A percentile compares a stretch with the other conserved stretches of the same genome.
Conservation (phyloP, 2,113 vertebrate genomes). For the Anoplopoma fimbria region DNA sequence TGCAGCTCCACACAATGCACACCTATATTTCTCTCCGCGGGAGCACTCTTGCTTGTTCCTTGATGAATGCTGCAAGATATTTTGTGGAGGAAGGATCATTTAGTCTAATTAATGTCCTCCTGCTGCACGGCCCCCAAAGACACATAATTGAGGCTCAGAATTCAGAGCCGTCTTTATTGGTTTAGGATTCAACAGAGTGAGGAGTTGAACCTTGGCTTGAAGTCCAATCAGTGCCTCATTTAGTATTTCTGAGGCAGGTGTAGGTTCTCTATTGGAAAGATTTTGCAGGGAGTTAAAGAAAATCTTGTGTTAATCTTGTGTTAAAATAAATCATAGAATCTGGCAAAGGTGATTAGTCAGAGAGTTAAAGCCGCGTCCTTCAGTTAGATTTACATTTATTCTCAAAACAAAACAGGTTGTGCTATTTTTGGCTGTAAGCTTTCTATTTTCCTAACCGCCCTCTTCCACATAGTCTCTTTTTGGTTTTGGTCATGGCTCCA, state of each 20-base stretch:
- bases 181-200: constrained; percentile 43
- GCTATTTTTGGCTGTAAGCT: constrained; percentile 43
- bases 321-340: constrained; percentile 38
- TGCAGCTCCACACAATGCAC: constrained; percentile 46
- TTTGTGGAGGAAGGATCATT: constrained; percentile 57
- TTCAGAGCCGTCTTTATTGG: constrained; percentile 47
- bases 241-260: constrained; percentile 51
- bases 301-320: neutral
- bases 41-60: constrained; percentile 44
- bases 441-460: constrained; percentile 37
- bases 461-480: constrained; percentile 41
- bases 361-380: constrained; percentile 13
- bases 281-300: constrained; percentile 7
- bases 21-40: constrained; percentile 47
- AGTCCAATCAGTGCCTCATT: constrained; percentile 50
- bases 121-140: constrained; percentile 44
- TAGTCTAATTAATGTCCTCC: constrained; percentile 64
- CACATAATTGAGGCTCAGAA: constrained; percentile 53
- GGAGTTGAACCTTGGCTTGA: constrained; percentile 46
- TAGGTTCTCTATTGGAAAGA: constrained; percentile 5
- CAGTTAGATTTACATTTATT: constrained; percentile 39
- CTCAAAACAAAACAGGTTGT: constrained; percentile 50
- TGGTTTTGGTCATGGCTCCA: constrained; percentile 57
- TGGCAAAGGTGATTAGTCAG: constrained; percentile 28
- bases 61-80: constrained; percentile 60